Base-by-base conservation (phyloP, 2,113 vertebrate genomes). In the Phocoena sinus region DNA sequence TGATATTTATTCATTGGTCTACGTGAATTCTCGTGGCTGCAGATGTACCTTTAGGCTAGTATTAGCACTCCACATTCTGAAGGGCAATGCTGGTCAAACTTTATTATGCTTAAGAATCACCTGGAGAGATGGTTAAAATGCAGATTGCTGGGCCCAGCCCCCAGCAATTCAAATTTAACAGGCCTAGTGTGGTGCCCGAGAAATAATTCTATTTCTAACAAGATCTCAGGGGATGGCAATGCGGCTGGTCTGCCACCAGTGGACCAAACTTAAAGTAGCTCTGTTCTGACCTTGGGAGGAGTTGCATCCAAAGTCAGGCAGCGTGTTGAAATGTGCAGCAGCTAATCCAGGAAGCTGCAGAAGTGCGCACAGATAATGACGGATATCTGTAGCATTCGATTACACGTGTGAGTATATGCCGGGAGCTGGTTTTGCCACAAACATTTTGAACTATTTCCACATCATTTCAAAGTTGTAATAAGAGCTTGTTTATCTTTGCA, bases 1-100 rank as follows among this genome's bases (percentile, higher is more conserved):
- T 92, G 60, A 31, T 82, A 82, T 90, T 74, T 89, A 94, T 92
- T 94, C 91, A 89, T 44, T 26, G 50, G 1, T 44, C 76, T 79
- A 60, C 44, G 21, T 38, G 36, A 23, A 70, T 60, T 20, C 31
- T 92, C 68, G 8, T 15, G 38, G 38, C 14, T 88, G 17, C 38
- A 89, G 80, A 88, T 65, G 86, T 80, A 70, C 80, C 41, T 90
- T 33, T 44, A 58, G 81, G 88, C 50, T 44, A 74, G 26, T 20
- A 53, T 83, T 77, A 89, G 80, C 18, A 14, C 50, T 38, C 28
- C 63, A 76, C 41, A 58, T 70, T 58, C 83, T 63, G 63, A 87
- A 96, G 33, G 65, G 65, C 26, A 68, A 2, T 18, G 50, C 26
- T 80, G 21, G 33, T 65, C 71, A 81, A 62, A 88, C 53, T 74